Evolutionary conservation across 2,888 invertebrate species (phyloP).

Genomic region (Plusia festucae): DNA sequence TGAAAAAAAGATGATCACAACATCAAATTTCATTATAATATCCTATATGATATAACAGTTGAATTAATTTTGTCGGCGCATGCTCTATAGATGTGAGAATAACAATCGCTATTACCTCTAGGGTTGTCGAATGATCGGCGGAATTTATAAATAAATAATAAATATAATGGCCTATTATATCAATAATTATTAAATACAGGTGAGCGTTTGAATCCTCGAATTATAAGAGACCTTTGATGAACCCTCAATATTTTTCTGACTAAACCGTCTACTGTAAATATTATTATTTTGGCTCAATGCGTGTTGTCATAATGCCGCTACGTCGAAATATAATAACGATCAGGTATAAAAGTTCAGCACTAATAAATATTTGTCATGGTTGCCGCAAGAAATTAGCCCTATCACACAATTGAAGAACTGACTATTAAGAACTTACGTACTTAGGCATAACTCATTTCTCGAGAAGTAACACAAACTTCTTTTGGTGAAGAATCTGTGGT

Average conservation of each 20-base stretch:
- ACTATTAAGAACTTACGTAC: no score
- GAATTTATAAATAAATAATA: constrained; percentile 1
- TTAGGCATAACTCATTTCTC: no score
- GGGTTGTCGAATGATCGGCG: constrained; percentile 25
- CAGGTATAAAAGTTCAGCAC: no score
- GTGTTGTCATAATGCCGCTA: background rate
- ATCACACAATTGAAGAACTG: no score
- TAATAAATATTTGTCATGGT: no score
- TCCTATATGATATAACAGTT: constrained; percentile 22
- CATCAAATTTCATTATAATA: no score
- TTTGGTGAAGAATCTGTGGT: no score
- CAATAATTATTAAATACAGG: background rate
- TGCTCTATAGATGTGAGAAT: constrained; percentile 9
- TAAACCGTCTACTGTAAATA: background rate
- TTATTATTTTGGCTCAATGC: background rate
- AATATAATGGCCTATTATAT: background rate
- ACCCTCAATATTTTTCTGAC: background rate
- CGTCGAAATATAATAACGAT: no score
- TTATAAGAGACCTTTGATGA: background rate
- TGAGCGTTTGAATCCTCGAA: background rate
- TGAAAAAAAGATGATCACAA: background rate
- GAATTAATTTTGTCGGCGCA: constrained; percentile 22
- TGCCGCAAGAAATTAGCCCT: no score
- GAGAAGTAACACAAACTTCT: no score
- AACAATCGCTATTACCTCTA: constrained; percentile 18